These are phyloP conservation scores for Entomobrya multifasciata DNA, from an alignment of 2,888 invertebrate species.

Conservation along the genomic window DNA sequence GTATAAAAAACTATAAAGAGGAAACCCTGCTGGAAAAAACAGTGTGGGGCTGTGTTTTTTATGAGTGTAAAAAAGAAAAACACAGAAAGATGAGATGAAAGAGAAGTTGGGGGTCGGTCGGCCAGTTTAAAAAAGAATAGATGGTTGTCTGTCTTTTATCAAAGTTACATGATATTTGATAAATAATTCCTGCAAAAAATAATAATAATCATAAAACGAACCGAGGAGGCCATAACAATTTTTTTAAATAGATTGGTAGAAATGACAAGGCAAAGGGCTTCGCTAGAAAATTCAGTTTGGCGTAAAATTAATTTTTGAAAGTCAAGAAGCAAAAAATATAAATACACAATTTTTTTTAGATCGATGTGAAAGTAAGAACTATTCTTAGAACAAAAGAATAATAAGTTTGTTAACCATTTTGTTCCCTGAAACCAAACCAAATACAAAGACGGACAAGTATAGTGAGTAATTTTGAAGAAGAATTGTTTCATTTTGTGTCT, in stretches of 20 bases:
- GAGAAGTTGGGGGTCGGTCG: not conserved
- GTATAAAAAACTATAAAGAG: not conserved
- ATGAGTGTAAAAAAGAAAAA: constrained; percentile 9
- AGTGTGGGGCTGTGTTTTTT: constrained; percentile 45
- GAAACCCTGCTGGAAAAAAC: constrained; percentile 45
- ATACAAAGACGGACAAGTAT: not conserved
- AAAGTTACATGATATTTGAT: too few relatives aligned
- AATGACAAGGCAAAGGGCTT: constrained; percentile 1
- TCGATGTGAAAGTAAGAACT: constrained; percentile 39
- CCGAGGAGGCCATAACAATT: too few relatives aligned
- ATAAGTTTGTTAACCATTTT: too few relatives aligned
- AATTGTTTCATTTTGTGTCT: constrained; percentile 59
- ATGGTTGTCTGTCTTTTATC: too few relatives aligned
- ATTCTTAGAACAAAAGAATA: too few relatives aligned
- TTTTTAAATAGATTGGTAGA: too few relatives aligned
- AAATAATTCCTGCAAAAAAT: too few relatives aligned
- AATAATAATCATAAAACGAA: too few relatives aligned
- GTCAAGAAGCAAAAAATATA: not conserved
- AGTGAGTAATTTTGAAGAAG: constrained; percentile 59
- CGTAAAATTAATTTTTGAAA: constrained; percentile 66
- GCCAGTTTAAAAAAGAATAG: not conserved
- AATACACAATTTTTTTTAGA: too few relatives aligned
- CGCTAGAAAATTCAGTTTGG: constrained; percentile 33
- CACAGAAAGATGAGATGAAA: not conserved
- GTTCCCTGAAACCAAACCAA: not conserved